Evolutionary conservation across 2,113 vertebrate genomes (phyloP), one percentile per base, ranked within the genome.

Genomic region (Otis tarda): DNA sequence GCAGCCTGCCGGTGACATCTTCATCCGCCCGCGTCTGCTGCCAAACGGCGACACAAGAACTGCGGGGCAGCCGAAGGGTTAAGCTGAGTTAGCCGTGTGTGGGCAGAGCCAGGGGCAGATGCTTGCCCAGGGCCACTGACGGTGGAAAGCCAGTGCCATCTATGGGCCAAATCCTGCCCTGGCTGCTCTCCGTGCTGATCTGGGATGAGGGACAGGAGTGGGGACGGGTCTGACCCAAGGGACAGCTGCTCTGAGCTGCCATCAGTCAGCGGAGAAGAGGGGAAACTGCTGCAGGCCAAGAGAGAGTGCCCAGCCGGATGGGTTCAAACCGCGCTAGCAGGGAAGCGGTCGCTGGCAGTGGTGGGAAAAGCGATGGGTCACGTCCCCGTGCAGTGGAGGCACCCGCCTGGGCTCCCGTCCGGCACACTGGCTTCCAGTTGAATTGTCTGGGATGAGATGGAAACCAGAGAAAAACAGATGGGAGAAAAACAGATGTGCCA

Each of bases 91-190:
- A 65, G 74, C 50, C 78, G 15, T 3, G 50, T 8, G 35, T 14
- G 9, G 65, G 49, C 61, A 61, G 50, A 28, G 27, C 28, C 52
- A 28, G 37, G 33, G 35, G 43, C 55, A 22, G 47, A 53, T 21
- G 74, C 17, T 27, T 27, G 60, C 45, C 47, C 49, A 2, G 15
- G 61, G 59, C 15, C 53, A 16, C 14, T 2, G 65, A 3, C 0
- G 65, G 35, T 94, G 91, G 95, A 59, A 41, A 41, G 71, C n/a
- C 92, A 91, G 81, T 90, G 94, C 96, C 96, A 96, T 28, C 96
- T 96, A 71, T 1, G 91, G 96, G 92, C 50, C 53, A 4, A 4
- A 9, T 27, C 57, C 41, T 27, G 47, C 56, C 56, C 6, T 28
- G 76, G 64, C 65, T 27, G 52, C 70, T 30, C 63, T 22, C 50